A percentile compares a stretch with the other conserved stretches of the same genome.
phyloP scores from a whole-genome alignment of 2,888 invertebrate species.

The Exephanes ischioxanthus region DNA sequence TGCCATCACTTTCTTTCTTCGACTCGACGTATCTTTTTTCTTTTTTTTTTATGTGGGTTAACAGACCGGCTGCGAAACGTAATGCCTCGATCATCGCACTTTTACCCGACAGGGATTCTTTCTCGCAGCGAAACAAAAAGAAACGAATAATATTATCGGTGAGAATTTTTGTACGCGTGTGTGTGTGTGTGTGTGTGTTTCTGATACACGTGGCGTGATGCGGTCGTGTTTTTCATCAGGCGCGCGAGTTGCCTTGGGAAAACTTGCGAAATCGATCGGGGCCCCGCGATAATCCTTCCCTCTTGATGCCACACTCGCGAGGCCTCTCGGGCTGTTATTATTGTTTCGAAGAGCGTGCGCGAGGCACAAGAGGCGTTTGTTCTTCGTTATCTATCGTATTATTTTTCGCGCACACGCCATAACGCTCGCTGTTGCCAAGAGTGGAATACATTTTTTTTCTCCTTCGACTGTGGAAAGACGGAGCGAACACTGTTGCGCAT shows the following conservation, averaged over 20 bases:
- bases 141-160: slow-evolving; percentile 45
- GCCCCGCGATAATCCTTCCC: slow-evolving; percentile 78
- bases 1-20: slow-evolving; percentile 6
- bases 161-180: background rate
- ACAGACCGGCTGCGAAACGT: slow-evolving; percentile 46
- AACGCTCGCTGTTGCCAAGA: slow-evolving; percentile 31
- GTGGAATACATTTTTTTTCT: slow-evolving; percentile 44
- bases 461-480: background rate
- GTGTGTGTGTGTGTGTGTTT: slow-evolving; percentile 8
- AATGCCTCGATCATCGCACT: slow-evolving; percentile 39
- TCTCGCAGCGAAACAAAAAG: slow-evolving; percentile 1
- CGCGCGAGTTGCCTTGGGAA: slow-evolving; percentile 77
- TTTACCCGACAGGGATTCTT: slow-evolving; percentile 20
- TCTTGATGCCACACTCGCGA: slow-evolving; percentile 68
- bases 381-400: slow-evolving; percentile 68
- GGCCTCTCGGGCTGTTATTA: slow-evolving; percentile 74
- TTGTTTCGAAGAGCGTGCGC: slow-evolving; percentile 69
- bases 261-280: slow-evolving; percentile 81
- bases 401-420: slow-evolving; percentile 57
- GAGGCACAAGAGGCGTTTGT: slow-evolving; percentile 63
- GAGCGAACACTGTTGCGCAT: background rate
- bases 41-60: background rate
- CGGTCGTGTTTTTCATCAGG: slow-evolving; percentile 64
- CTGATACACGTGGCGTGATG: slow-evolving; percentile 50
- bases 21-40: background rate